These are phyloP conservation scores for Mionectes macconnelli DNA, from an alignment of 2,113 vertebrate genomes.

Conservation along the genomic window DNA sequence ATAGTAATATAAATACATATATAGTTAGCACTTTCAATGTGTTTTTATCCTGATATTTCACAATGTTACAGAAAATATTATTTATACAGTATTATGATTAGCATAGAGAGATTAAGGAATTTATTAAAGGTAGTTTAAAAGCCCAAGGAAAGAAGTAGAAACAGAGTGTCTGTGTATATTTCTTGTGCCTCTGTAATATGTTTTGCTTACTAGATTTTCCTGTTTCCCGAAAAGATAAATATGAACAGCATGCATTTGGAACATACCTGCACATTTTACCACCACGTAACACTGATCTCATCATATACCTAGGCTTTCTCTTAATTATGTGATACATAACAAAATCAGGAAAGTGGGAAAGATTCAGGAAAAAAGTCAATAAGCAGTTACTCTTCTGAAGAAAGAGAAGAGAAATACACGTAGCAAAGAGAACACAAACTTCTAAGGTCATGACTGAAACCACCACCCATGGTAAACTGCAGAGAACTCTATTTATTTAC, in stretches of 20 bases:
- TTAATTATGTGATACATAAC: background rate
- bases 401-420: background rate
- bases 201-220: background rate
- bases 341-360: background rate
- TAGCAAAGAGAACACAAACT: background rate
- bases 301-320: background rate
- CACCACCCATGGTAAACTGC: background rate
- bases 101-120: background rate
- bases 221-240: background rate
- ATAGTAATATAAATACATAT: background rate
- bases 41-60: background rate
- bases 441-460: slow-evolving; percentile 16
- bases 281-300: background rate
- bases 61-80: background rate
- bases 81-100: background rate
- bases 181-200: background rate
- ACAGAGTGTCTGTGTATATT: background rate
- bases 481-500: slow-evolving; percentile 24
- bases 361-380: background rate
- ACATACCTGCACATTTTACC: background rate
- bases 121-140: background rate
- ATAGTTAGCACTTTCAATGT: background rate
- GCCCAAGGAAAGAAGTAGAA: background rate
- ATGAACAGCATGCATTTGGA: background rate
- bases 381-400: background rate